A percentile compares a stretch with the other conserved stretches of the same genome.
Evolutionary conservation across 2,888 invertebrate genomes (phyloP).

Genomic region (Sminthurinus aureus): DNA sequence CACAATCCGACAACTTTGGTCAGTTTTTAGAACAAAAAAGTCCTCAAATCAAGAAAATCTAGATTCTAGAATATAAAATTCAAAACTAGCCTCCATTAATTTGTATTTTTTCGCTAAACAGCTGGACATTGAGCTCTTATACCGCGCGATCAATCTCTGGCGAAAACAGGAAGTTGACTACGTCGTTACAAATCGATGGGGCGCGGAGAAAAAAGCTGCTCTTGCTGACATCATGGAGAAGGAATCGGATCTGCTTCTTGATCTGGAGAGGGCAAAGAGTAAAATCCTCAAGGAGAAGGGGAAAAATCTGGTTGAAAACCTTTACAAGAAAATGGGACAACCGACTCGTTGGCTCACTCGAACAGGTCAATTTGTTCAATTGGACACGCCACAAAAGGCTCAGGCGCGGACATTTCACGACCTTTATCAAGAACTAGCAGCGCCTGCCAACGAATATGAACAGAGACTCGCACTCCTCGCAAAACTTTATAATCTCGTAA

Average conservation of each 20-base stretch:
- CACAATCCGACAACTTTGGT: conserved; percentile 53
- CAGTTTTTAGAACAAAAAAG: not conserved
- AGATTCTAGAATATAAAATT: not conserved
- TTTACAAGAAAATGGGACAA: conserved; percentile 58
- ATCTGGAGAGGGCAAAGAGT: conserved; percentile 53
- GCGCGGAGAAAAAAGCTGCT: conserved; percentile 57
- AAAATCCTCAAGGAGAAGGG: conserved; percentile 48
- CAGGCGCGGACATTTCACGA: conserved; percentile 77
- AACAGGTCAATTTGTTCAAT: conserved; percentile 73
- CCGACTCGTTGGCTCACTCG: conserved; percentile 80
- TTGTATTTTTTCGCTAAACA: conserved; percentile 10
- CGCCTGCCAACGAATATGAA: conserved; percentile 67
- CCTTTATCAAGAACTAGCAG: conserved; percentile 74
- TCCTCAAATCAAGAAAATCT: not conserved
- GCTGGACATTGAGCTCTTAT: conserved; percentile 54
- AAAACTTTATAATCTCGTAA: conserved; percentile 73
- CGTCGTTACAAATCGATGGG: conserved; percentile 55
- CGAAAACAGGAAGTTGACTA: conserved; percentile 55
- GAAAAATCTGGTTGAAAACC: conserved; percentile 32
- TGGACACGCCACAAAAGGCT: conserved; percentile 84
- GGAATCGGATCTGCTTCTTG: conserved; percentile 55
- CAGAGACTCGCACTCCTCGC: conserved; percentile 73
- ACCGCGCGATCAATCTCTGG: conserved; percentile 57
- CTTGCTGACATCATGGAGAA: conserved; percentile 55
- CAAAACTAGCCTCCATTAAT: too few relatives aligned